Percentiles rank a stretch among this genome's conserved stretches.
Conservation (phyloP, 2,797 vertebrate species). For the Pseudomugil tenellus region DNA sequence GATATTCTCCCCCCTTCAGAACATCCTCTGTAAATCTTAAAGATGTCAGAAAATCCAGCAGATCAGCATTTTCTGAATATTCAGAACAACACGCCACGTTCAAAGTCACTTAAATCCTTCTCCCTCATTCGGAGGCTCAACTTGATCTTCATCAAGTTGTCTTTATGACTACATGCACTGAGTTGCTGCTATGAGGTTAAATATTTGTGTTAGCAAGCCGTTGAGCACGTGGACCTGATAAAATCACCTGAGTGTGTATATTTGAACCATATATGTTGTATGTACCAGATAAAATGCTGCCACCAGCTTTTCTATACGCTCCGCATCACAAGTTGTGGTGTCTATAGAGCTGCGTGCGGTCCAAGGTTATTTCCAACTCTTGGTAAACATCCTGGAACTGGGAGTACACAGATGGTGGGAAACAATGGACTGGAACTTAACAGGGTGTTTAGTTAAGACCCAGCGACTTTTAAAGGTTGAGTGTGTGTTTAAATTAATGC, state of each 20-base stretch:
- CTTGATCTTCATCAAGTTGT: too few species aligned
- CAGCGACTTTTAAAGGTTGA: constrained; percentile 27
- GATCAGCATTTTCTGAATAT: too few species aligned
- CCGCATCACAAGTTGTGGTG: constrained; percentile 8
- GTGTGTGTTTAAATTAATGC: not conserved
- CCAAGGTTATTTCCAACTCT: constrained; percentile 55
- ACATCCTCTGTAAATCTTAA: too few species aligned
- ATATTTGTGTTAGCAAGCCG: not conserved
- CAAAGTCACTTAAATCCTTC: not conserved
- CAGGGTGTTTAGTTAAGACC: constrained; percentile 29
- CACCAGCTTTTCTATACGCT: constrained; percentile 31
- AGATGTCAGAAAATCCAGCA: too few species aligned
- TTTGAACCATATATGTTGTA: too few species aligned
- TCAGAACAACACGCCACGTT: too few species aligned
- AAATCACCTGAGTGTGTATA: not conserved
- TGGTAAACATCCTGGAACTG: constrained; percentile 72
- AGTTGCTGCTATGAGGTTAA: not conserved
- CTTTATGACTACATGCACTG: not conserved
- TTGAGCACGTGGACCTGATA: not conserved
- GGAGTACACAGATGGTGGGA: constrained; percentile 49
- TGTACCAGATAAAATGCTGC: not conserved
- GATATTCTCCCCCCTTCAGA: too few species aligned
- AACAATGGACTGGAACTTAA: constrained; percentile 58
- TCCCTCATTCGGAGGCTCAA: too few species aligned
- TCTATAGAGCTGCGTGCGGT: constrained; percentile 22